phyloP scores from a whole-genome alignment of 2,113 vertebrate genomes.

The Nothocercus julius region DNA sequence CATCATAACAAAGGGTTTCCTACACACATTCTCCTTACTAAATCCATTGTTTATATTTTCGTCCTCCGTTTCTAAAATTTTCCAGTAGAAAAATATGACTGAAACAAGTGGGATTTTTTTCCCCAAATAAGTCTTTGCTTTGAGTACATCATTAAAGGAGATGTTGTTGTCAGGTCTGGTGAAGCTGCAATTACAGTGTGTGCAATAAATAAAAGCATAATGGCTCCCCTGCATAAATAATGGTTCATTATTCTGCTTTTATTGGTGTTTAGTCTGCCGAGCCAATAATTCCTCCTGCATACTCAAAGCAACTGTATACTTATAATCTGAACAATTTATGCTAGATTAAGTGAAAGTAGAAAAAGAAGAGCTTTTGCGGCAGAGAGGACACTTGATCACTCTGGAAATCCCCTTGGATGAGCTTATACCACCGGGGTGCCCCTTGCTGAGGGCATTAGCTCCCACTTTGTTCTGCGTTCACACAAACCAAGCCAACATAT shows the following conservation, averaged over 20 bases:
- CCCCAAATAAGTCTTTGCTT: constrained; percentile 22
- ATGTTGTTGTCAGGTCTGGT: constrained; percentile 36
- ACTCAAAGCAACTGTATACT: neutral
- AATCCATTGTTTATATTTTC: constrained; percentile 30
- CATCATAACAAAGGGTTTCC: neutral
- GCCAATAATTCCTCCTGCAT: constrained; percentile 13
- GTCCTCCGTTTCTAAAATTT: neutral
- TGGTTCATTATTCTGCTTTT: constrained; percentile 55
- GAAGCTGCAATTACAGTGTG: constrained; percentile 63
- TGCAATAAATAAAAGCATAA: constrained; percentile 64
- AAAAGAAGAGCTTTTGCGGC: neutral
- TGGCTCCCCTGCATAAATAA: constrained; percentile 56
- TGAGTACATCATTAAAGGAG: constrained; percentile 35
- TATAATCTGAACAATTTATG: neutral
- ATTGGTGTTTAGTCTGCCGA: constrained; percentile 42
- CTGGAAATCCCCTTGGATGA: neutral
- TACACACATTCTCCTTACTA: neutral
- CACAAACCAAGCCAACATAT: neutral
- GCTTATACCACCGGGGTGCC: neutral
- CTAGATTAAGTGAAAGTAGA: neutral
- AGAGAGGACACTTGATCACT: neutral
- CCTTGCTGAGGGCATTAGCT: neutral
- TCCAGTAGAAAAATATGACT: constrained; percentile 24
- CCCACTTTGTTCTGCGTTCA: neutral
- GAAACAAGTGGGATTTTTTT: neutral